Conservation (phyloP, 2,797 vertebrate species). For the Oryzias sinensis region DNA sequence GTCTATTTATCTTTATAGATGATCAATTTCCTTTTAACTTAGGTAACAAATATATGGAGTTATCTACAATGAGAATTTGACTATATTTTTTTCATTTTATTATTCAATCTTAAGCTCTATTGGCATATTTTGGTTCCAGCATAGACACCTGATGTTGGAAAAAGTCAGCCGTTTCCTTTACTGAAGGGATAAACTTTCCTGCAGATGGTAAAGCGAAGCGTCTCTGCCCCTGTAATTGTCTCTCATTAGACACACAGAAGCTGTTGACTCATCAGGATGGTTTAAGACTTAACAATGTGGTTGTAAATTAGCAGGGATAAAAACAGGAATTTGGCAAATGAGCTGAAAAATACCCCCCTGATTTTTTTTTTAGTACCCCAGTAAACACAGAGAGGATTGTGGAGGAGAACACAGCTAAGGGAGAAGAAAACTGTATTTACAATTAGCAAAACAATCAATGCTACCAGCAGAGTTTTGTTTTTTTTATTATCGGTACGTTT, state of each 20-base stretch:
- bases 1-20: no score
- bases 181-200: conserved; percentile 50
- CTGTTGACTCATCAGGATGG: conserved; percentile 50
- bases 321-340: conserved; percentile 63
- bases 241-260: conserved; percentile 51
- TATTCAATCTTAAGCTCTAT: conserved; percentile 9
- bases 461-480: conserved; percentile 10
- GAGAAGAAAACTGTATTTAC: not conserved
- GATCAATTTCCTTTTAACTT: no score
- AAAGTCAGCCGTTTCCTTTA: conserved; percentile 50
- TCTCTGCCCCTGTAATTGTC: conserved; percentile 69
- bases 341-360: conserved; percentile 36
- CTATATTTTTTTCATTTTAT: not conserved
- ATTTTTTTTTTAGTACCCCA: not conserved
- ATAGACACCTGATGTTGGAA: conserved; percentile 47
- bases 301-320: conserved; percentile 47
- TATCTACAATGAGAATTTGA: no score
- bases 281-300: conserved; percentile 65
- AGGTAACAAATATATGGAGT: no score
- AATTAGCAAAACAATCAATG: conserved; percentile 6
- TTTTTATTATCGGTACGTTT: conserved; percentile 26
- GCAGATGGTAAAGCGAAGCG: conserved; percentile 63
- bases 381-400: not conserved
- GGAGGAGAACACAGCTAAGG: not conserved
- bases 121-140: conserved; percentile 25